These are phyloP conservation scores for Cynocephalus volans DNA, from an alignment of 2,113 vertebrate species.

Conservation along the genomic window DNA sequence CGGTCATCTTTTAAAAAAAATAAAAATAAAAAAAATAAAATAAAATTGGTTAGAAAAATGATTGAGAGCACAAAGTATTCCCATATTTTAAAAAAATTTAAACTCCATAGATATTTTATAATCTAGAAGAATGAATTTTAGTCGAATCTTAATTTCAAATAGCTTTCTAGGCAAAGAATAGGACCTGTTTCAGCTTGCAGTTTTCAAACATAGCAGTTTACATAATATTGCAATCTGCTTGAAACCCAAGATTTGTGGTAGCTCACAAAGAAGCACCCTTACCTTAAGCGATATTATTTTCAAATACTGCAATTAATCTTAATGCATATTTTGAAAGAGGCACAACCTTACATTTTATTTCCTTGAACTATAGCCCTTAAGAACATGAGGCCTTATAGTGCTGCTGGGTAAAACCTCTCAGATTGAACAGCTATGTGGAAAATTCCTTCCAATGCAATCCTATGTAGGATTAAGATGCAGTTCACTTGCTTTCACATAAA, in stretches of 20 bases:
- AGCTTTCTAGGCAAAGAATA: constrained; percentile 54
- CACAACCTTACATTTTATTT: constrained; percentile 34
- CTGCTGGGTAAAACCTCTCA: constrained; percentile 75
- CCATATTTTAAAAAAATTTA: not conserved
- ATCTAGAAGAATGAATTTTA: constrained; percentile 7
- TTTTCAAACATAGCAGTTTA: not conserved
- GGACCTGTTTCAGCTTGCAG: not conserved
- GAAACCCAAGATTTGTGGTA: constrained; percentile 59
- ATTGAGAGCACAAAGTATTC: not conserved
- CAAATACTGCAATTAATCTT: not conserved
- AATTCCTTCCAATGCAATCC: constrained; percentile 81
- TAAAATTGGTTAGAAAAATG: constrained; percentile 19
- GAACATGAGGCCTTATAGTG: constrained; percentile 50
- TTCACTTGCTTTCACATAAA: constrained; percentile 77
- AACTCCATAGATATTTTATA: constrained; percentile 40
- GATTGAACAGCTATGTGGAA: constrained; percentile 64
- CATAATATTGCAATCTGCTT: constrained; percentile 17
- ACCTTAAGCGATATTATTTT: constrained; percentile 24
- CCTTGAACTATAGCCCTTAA: constrained; percentile 37
- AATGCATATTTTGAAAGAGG: not conserved
- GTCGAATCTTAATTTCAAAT: constrained; percentile 38
- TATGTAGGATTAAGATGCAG: constrained; percentile 68
- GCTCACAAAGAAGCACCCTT: not conserved
- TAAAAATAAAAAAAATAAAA: too few species aligned
- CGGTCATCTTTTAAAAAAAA: too few species aligned